Evolutionary conservation across 2,888 invertebrate genomes (phyloP), one percentile per base, ranked within the genome.

Genomic region (Agelastica alni): DNA sequence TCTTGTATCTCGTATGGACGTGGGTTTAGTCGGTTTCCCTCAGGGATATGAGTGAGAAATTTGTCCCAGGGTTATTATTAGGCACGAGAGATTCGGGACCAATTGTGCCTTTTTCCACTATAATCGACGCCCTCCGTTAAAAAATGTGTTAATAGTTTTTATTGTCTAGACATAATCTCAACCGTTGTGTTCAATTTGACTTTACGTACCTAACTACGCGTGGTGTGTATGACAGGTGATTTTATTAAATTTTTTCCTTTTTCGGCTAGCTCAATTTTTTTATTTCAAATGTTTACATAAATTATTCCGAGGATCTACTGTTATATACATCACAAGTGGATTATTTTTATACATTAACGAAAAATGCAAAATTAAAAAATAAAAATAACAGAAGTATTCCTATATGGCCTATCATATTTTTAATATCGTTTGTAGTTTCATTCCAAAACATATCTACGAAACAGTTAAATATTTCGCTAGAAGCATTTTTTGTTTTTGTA

Each of bases 151-250:
- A 70, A 49, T 71, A 70, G 67, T 70, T 68, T n/a, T 62, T 69
- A 66, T 62, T 64, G 53, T 56, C 56, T 62, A 65, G 62, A 62
- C 62, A 63, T 67, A 69, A 70, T 70, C 63, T 73, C 72, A 73
- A 72, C 76, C 75, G 75, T 76, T 71, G 76, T 76, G 76, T 76
- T 76, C 76, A 76, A 72, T 71, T 67, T 70, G 71, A 73, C 70
- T 73, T 70, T 68, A 68, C 69, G 74, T 75, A 75, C 74, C 74
- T 75, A 73, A 66, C 72, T 72, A 64, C 70, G 68, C 68, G 72
- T 74, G 73, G 70, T 75, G 73, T 73, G 70, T 73, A 73, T 72
- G 68, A 74, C 72, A 68, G 64, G 67, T 65, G 67, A 62, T 62
- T 59, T 54, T n/a, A n/a, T 47, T 37, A 18, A 39, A 42, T 44